These are phyloP conservation scores for Salvelinus fontinalis DNA, from an alignment of 2,113 vertebrate species.

Conservation along the genomic window DNA sequence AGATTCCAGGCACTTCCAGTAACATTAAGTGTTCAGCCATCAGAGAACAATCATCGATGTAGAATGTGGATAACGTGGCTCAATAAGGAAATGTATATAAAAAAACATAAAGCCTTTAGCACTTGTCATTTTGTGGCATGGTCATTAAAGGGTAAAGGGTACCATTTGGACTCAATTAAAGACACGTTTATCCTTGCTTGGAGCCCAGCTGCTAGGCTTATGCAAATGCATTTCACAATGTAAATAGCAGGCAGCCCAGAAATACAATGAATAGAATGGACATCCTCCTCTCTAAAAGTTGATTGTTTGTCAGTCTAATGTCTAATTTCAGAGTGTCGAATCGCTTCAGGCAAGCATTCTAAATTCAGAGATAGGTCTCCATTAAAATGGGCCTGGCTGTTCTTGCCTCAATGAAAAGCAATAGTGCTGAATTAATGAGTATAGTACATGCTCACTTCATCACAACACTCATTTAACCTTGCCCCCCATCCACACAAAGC, in stretches of 20 bases:
- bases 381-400: constrained; percentile 41
- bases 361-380: constrained; percentile 43
- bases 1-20: constrained; percentile 31
- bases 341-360: constrained; percentile 48
- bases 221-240: constrained; percentile 56
- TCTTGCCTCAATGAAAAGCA: constrained; percentile 17
- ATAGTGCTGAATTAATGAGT: constrained; percentile 26
- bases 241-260: constrained; percentile 31
- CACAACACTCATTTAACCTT: neutral
- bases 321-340: constrained; percentile 56
- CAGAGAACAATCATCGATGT: constrained; percentile 38
- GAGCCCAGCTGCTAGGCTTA: constrained; percentile 50
- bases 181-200: constrained; percentile 51
- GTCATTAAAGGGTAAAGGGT: constrained; percentile 40
- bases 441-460: neutral
- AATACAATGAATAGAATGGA: neutral
- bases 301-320: constrained; percentile 60
- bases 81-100: constrained; percentile 30
- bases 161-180: constrained; percentile 68
- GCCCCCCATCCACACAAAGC: neutral
- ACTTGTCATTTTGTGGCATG: constrained; percentile 44
- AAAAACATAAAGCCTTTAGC: neutral
- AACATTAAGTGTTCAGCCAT: constrained; percentile 20
- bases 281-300: constrained; percentile 13
- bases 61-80: constrained; percentile 21